Base-by-base conservation (phyloP, 2,113 vertebrate species). In the Haliaeetus leucogaster region DNA sequence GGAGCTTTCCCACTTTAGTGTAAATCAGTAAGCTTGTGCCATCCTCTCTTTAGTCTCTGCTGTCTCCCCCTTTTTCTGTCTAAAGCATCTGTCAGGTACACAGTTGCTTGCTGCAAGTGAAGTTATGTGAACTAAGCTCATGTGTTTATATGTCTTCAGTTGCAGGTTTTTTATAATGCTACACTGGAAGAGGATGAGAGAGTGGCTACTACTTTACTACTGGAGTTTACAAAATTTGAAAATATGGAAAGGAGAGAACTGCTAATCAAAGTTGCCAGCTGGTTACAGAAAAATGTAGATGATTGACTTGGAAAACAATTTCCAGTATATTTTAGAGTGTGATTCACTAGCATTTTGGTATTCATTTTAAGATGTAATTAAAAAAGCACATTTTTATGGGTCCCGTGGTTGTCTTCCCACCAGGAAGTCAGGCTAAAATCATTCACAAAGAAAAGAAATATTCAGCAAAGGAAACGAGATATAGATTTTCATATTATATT, bases 151-250 rank as follows among this genome's bases (percentile, higher is more conserved):
- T 67, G 95, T 94, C 73, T 97, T 74, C 85, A 99, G 98, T 29
- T 99, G 72, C 97, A 98, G 90, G 91, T 95, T 67, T 98, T 98
- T 91, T 97, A 98, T 89, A 97, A 95, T 62, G 83, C 62, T 68
- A 98, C 98, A 58, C 53, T 98, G 95, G 96, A 97, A 50, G 96
- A 97, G 32, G 82, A 95, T 34, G 88, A 97, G 84, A 96, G 78
- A 70, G 72, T 73, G 68, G 11, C 8, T 32, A 27, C 68, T 32
- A 97, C 97, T 25, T 40, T 96, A 25, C 79, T 80, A 12, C 58
- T 98, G 72, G 95, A 98, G 84, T 26, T 50, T 38, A 92, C 92
- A 77, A 98, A 97, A 95, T 86, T 42, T 21, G 58, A 93, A 76
- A 98, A 97, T 81, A 73, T 83, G 70, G 90, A 98, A 94, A 97